phyloP scores from a whole-genome alignment of 2,888 invertebrate genomes.

The Hermodice carunculata region DNA sequence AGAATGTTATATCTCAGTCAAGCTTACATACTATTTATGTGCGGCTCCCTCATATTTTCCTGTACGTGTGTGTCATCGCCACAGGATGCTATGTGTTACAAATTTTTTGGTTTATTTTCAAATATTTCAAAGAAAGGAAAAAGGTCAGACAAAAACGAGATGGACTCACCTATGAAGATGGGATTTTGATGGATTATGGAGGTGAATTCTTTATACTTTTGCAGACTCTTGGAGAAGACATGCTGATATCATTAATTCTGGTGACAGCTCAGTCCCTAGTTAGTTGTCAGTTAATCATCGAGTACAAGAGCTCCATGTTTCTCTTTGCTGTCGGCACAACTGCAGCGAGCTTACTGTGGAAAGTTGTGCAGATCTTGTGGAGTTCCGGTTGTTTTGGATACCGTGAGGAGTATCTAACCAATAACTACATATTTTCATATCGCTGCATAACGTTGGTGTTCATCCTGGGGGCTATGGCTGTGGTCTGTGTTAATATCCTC shows the following conservation, averaged over 20 bases:
- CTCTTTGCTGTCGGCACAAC: conserved; percentile 5
- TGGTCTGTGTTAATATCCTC: conserved; percentile 1
- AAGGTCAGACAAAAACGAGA: conserved; percentile 13
- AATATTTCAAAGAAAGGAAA: conserved; percentile 1
- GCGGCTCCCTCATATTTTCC: conserved; percentile 1
- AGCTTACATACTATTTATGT: background rate
- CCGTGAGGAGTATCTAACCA: conserved; percentile 2
- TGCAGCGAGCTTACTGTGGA: background rate
- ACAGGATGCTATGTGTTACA: background rate
- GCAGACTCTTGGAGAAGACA: background rate
- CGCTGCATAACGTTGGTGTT: background rate
- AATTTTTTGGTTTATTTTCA: conserved; percentile 15
- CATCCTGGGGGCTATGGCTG: background rate
- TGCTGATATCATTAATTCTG: conserved; percentile 6
- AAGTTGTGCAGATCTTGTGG: background rate
- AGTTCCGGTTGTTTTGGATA: conserved; percentile 14
- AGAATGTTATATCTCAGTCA: too few relatives aligned
- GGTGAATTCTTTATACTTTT: conserved; percentile 12
- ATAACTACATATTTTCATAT: background rate
- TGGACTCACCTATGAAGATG: conserved; percentile 4
- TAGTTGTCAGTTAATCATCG: conserved; percentile 5
- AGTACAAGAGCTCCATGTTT: conserved; percentile 3
- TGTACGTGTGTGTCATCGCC: background rate
- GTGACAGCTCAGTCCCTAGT: background rate
- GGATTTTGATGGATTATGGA: background rate